These are phyloP conservation scores for Plectrocnemia conspersa DNA, from an alignment of 1,140 invertebrate genomes.

Conservation along the genomic window DNA sequence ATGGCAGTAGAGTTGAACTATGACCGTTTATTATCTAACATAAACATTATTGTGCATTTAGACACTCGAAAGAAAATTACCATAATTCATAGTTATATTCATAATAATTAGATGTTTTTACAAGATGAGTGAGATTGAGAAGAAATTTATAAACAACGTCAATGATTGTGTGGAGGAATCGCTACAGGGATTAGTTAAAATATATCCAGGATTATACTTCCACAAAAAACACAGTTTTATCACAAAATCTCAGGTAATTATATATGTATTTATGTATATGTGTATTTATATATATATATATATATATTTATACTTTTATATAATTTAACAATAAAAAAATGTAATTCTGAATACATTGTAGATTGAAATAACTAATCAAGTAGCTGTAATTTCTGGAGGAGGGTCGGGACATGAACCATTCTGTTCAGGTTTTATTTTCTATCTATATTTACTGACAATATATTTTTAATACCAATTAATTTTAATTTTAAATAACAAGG, in stretches of 20 bases:
- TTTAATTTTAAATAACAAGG: constrained; percentile 48
- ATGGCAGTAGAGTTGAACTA: no score
- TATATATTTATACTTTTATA: neutral
- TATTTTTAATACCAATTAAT: neutral
- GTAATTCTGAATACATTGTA: neutral
- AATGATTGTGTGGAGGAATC: constrained; percentile 64
- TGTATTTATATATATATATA: neutral
- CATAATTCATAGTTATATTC: no score
- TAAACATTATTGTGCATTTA: no score
- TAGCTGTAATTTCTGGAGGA: constrained; percentile 72
- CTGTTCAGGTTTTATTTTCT: constrained; percentile 65
- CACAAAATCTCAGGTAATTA: constrained; percentile 32
- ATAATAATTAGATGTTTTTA: no score
- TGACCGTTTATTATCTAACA: no score
- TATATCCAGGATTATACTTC: constrained; percentile 58
- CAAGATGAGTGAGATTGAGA: constrained; percentile 37
- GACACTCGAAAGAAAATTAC: no score
- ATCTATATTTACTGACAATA: constrained; percentile 12
- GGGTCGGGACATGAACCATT: constrained; percentile 87
- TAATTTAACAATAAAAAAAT: neutral
- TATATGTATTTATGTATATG: constrained; percentile 8
- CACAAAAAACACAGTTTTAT: constrained; percentile 60
- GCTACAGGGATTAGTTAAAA: constrained; percentile 58
- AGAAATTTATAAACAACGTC: constrained; percentile 63
- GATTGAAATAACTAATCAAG: constrained; percentile 50